Conservation (phyloP, 1,140 invertebrate genomes). For the Drosophila erecta region DNA sequence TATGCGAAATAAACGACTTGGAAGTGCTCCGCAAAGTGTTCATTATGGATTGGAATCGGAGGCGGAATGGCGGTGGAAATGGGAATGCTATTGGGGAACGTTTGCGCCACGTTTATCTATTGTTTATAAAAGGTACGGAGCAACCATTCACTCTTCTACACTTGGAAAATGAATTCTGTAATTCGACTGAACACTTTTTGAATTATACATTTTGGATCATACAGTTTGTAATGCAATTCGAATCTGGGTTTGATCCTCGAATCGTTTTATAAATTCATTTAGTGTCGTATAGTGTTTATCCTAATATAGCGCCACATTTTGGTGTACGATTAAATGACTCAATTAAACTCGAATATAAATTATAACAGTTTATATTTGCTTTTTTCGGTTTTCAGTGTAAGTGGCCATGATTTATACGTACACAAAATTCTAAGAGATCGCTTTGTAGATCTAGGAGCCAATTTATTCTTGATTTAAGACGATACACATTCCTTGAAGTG, state of each 20-base stretch:
- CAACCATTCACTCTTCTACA: conserved; percentile 15
- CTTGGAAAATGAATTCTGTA: neutral
- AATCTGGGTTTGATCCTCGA: too few relatives aligned
- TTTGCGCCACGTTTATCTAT: conserved; percentile 68
- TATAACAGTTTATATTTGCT: neutral
- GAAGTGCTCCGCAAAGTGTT: conserved; percentile 74
- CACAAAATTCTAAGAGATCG: conserved; percentile 14
- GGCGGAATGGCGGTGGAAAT: conserved; percentile 40
- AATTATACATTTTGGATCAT: too few relatives aligned
- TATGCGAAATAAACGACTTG: conserved; percentile 78
- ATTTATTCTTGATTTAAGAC: conserved; percentile 21
- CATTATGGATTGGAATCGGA: conserved; percentile 70
- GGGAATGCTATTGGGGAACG: conserved; percentile 57
- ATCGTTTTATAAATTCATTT: too few relatives aligned
- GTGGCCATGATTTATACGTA: conserved; percentile 23
- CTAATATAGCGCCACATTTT: too few relatives aligned
- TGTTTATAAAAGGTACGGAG: conserved; percentile 69
- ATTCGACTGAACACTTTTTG: too few relatives aligned
- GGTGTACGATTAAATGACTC: neutral
- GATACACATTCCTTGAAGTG: neutral
- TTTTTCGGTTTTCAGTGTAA: neutral
- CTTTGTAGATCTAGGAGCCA: conserved; percentile 8
- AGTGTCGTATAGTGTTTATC: too few relatives aligned
- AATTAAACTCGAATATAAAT: neutral
- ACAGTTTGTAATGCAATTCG: too few relatives aligned